These are phyloP conservation scores for Ptyas mucosa DNA, from an alignment of 2,113 vertebrate genomes.

Conservation along the genomic window DNA sequence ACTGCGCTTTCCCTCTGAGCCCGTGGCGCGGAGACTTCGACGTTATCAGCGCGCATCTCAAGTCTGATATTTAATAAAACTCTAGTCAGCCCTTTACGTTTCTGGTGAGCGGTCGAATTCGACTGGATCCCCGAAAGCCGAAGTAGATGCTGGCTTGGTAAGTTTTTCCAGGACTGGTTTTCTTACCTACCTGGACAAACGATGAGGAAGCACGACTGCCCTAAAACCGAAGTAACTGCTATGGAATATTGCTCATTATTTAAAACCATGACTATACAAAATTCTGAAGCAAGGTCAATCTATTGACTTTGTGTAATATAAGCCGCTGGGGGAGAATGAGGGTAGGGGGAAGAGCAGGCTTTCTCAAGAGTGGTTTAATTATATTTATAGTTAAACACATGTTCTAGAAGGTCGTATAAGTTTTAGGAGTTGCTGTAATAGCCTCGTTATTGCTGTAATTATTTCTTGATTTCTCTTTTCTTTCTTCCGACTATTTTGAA, in stretches of 20 bases:
- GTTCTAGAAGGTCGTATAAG: background rate
- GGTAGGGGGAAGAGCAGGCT: background rate
- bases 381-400: background rate
- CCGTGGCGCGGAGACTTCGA: background rate
- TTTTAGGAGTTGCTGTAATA: background rate
- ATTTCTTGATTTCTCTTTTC: background rate
- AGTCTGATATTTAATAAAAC: background rate
- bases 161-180: background rate
- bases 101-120: background rate
- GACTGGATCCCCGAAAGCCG: background rate
- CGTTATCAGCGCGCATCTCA: background rate
- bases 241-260: background rate
- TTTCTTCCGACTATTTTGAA: background rate
- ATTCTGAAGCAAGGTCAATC: background rate
- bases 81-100: background rate
- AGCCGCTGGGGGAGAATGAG: background rate
- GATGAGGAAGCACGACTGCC: background rate
- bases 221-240: background rate
- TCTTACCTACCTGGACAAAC: background rate
- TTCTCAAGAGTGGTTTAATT: background rate
- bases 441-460: background rate
- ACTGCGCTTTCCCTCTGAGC: background rate
- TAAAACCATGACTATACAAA: background rate
- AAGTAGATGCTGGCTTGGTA: background rate
- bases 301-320: background rate